These are phyloP conservation scores for Latheticus oryzae DNA, from an alignment of 2,888 invertebrate species.

Conservation along the genomic window DNA sequence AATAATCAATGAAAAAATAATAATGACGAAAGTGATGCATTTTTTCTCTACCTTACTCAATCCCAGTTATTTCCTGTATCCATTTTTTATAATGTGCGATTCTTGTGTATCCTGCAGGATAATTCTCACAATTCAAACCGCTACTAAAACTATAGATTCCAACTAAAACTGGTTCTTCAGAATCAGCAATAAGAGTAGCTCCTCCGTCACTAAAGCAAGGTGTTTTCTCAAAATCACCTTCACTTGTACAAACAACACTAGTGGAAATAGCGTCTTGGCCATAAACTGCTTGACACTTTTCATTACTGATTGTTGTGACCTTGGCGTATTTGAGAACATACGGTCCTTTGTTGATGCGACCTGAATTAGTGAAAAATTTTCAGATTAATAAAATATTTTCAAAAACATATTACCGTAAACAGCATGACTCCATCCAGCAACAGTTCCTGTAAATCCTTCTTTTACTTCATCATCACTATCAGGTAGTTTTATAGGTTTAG, in stretches of 20 bases:
- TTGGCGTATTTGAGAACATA: neutral
- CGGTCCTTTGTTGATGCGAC: neutral
- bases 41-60: too few species aligned
- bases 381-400: neutral
- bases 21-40: too few species aligned
- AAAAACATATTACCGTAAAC: neutral
- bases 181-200: neutral
- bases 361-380: neutral
- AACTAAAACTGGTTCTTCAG: neutral
- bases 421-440: neutral
- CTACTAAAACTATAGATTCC: neutral
- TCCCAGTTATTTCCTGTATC: neutral
- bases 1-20: too few species aligned
- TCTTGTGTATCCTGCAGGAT: slow-evolving; percentile 1
- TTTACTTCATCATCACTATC: neutral
- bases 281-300: slow-evolving; percentile 1
- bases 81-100: neutral
- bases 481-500: neutral
- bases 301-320: neutral
- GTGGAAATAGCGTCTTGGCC: neutral
- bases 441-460: neutral
- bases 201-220: slow-evolving; percentile 1
- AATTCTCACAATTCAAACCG: neutral
- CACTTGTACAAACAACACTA: neutral
- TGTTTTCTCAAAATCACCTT: neutral